Evolutionary conservation across 1,140 invertebrate species (phyloP).

Genomic region (Pomphorhynchus laevis): DNA sequence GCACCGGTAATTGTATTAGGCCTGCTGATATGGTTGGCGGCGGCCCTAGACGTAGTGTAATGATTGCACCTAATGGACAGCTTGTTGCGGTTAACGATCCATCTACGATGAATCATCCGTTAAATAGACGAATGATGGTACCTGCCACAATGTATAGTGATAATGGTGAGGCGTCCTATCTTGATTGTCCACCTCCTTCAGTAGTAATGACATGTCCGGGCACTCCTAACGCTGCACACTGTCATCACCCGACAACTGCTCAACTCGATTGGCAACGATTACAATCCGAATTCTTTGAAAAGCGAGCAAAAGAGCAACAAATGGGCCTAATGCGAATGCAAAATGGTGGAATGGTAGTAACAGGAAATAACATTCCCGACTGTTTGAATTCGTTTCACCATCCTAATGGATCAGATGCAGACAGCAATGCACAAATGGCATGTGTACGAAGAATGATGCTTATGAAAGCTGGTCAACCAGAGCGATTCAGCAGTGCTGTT

Average conservation of each 20-base stretch:
- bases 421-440: too few relatives aligned
- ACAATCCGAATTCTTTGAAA: constrained; percentile 24
- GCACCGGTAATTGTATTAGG: neutral
- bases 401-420: too few relatives aligned
- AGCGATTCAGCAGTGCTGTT: too few relatives aligned
- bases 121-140: too few relatives aligned
- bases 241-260: constrained; percentile 15
- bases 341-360: too few relatives aligned
- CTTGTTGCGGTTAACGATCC: too few relatives aligned
- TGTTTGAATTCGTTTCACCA: too few relatives aligned
- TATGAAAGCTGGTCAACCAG: too few relatives aligned
- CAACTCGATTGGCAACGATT: constrained; percentile 39
- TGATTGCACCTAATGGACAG: too few relatives aligned
- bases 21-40: neutral
- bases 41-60: too few relatives aligned
- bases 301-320: constrained; percentile 16
- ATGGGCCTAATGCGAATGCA: constrained; percentile 13
- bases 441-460: too few relatives aligned
- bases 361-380: too few relatives aligned
- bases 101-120: constrained; percentile 16
- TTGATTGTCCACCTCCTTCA: constrained; percentile 11
- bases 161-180: constrained; percentile 15
- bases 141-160: constrained; percentile 12
- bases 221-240: constrained; percentile 11
- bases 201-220: constrained; percentile 9